Base-by-base conservation (phyloP, 2,888 invertebrate species). In the Choreutis nemorana region DNA sequence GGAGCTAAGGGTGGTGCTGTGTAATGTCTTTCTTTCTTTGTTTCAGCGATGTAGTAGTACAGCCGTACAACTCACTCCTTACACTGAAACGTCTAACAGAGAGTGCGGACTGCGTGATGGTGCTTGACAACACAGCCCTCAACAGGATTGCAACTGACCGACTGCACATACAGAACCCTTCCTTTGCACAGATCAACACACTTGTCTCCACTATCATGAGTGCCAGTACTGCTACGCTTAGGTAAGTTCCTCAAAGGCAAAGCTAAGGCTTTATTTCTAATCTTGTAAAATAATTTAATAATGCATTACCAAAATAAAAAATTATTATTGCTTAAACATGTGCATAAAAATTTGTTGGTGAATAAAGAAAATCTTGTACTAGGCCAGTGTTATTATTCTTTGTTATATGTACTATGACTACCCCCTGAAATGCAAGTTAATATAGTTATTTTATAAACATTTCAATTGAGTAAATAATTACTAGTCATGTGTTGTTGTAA, bases 191-290 rank as follows among this genome's bases (percentile, higher is more conserved):
- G 73, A 97, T 99, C 48, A 99, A 99, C 66, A 92, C 93, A 22
- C 82, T 99, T 32, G 97, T 98, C 0, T 97, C 97, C 7, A 97
- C 96, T 2, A 98, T 99, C 29, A 98, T 99, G 98, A 96, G 97
- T 16, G 95, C 96, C 18, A 94, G 94, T 43, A 99, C 98, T 1
- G 92, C 97, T 6, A 97, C 98, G 2, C 78, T 96, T 21, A 86
- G 96, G 84, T 86, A 62, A 34, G 34, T 18, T 18, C 6, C n/a
- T 8, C 13, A 3, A 23, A 9, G 1, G 7, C 23, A 5, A 4
- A 1, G 23, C 9, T 1, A 7, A 23, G 4, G 5, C 2, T 2
- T 23, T 23, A n/a, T 5, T 22, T 22, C 5, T 5, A 23, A 9
- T 9, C 7, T 7, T 18, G 18, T 18, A 8, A 18, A 7, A 18